A percentile compares a stretch with the other conserved stretches of the same genome.
Evolutionary conservation across 2,888 invertebrate genomes (phyloP).

Genomic region (Hydriomena furcata): DNA sequence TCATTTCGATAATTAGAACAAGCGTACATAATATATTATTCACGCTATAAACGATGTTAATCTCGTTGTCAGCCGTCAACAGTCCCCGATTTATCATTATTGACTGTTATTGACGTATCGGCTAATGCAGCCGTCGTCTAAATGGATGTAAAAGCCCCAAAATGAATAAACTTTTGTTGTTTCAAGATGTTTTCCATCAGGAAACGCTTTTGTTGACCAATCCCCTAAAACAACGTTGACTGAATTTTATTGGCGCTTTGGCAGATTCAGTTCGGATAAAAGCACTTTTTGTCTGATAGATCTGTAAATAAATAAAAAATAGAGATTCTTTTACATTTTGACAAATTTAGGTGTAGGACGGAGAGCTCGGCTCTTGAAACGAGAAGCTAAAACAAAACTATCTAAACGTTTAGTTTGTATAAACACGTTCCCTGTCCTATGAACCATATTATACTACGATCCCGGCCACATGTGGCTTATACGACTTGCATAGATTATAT

Average conservation of each 20-base stretch:
- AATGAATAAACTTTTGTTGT: slow-evolving; percentile 38
- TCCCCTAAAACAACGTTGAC: slow-evolving; percentile 30
- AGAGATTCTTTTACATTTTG: too few relatives aligned
- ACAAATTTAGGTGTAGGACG: too few relatives aligned
- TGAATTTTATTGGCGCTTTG: slow-evolving; percentile 26
- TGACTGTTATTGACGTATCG: slow-evolving; percentile 47
- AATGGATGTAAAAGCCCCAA: slow-evolving; percentile 37
- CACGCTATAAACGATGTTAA: slow-evolving; percentile 13
- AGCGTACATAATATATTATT: neutral
- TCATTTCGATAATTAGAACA: too few relatives aligned
- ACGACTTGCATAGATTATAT: too few relatives aligned
- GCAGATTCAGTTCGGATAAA: slow-evolving; percentile 21
- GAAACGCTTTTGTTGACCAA: slow-evolving; percentile 34
- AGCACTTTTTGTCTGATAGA: neutral
- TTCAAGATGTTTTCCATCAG: slow-evolving; percentile 33
- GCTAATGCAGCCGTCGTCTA: slow-evolving; percentile 57
- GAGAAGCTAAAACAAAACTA: too few relatives aligned
- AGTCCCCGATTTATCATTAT: slow-evolving; percentile 26
- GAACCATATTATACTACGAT: too few relatives aligned
- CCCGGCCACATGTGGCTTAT: too few relatives aligned
- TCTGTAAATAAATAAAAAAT: too few relatives aligned
- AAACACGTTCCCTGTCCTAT: too few relatives aligned
- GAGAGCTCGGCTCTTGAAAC: too few relatives aligned
- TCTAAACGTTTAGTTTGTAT: too few relatives aligned
- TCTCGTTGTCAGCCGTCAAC: slow-evolving; percentile 19